A percentile compares a stretch with the other conserved stretches of the same genome.
These are phyloP conservation scores for Conops quadrifasciatus DNA, from an alignment of 2,888 invertebrate genomes.

Conservation along the genomic window DNA sequence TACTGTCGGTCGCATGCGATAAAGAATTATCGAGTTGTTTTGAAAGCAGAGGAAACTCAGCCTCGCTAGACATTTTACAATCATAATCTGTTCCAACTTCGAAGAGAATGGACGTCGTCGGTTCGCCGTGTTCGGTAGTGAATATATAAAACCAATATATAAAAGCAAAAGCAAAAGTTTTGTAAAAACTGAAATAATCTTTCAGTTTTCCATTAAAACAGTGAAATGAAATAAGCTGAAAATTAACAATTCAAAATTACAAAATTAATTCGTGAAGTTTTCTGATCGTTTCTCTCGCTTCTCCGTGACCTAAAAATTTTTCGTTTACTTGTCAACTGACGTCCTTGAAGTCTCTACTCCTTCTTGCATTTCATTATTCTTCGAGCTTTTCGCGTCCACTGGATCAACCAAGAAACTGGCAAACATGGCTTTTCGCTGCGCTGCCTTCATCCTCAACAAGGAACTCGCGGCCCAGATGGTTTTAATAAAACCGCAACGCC, in stretches of 20 bases:
- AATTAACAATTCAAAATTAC: background rate
- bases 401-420: background rate
- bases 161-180: constrained; percentile 37
- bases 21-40: constrained; percentile 55
- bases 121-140: constrained; percentile 46
- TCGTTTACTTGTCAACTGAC: background rate
- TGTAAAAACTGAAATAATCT: constrained; percentile 30
- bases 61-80: constrained; percentile 53
- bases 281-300: background rate
- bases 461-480: constrained; percentile 51
- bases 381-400: background rate
- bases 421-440: constrained; percentile 60
- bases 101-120: constrained; percentile 57
- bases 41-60: constrained; percentile 55
- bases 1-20: constrained; percentile 51
- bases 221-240: constrained; percentile 25
- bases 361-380: constrained; percentile 2
- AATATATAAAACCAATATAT: constrained; percentile 35
- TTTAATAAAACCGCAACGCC: constrained; percentile 46
- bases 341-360: constrained; percentile 18
- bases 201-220: constrained; percentile 10
- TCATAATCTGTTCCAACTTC: constrained; percentile 61
- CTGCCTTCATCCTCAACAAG: constrained; percentile 59
- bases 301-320: background rate
- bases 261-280: constrained; percentile 12